phyloP scores from a whole-genome alignment of 1,140 invertebrate species.

The Stegodyphus mimosarum region DNA sequence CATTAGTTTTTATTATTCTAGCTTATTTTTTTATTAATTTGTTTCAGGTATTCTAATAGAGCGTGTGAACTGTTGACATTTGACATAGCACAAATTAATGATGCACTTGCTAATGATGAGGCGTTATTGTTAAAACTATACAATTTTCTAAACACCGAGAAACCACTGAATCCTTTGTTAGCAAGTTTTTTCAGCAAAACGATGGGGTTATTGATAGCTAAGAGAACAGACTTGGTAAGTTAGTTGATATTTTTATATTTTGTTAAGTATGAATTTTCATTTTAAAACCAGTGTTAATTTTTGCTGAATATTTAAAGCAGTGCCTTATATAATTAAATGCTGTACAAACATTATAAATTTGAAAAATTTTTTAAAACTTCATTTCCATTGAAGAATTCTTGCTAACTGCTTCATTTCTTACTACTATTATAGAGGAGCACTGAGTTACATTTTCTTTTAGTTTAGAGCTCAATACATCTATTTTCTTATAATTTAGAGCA shows the following conservation, averaged over 20 bases:
- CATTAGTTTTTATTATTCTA: too few species aligned
- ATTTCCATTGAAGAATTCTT: too few species aligned
- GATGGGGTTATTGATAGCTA: constrained; percentile 84
- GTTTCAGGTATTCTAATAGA: constrained; percentile 77
- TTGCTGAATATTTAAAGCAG: too few species aligned
- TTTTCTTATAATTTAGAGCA: too few species aligned
- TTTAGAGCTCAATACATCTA: too few species aligned
- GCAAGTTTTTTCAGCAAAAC: constrained; percentile 97
- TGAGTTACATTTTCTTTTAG: too few species aligned
- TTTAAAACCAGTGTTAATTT: background rate
- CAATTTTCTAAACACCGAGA: constrained; percentile 83
- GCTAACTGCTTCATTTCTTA: too few species aligned
- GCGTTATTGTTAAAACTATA: constrained; percentile 85
- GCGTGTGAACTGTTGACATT: constrained; percentile 93
- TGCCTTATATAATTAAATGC: too few species aligned
- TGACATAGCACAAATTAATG: constrained; percentile 86
- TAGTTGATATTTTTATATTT: too few species aligned
- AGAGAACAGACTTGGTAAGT: constrained; percentile 80
- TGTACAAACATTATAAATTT: too few species aligned
- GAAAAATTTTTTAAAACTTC: too few species aligned
- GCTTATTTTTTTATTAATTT: background rate
- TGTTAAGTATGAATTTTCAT: constrained; percentile 11
- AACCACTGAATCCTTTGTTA: constrained; percentile 90
- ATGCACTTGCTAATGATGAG: constrained; percentile 83
- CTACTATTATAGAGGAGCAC: too few species aligned